A percentile compares a stretch with the other conserved stretches of the same genome.
These are phyloP conservation scores for Prosopocoilus inquinatus DNA, from an alignment of 2,888 invertebrate species.

Conservation along the genomic window DNA sequence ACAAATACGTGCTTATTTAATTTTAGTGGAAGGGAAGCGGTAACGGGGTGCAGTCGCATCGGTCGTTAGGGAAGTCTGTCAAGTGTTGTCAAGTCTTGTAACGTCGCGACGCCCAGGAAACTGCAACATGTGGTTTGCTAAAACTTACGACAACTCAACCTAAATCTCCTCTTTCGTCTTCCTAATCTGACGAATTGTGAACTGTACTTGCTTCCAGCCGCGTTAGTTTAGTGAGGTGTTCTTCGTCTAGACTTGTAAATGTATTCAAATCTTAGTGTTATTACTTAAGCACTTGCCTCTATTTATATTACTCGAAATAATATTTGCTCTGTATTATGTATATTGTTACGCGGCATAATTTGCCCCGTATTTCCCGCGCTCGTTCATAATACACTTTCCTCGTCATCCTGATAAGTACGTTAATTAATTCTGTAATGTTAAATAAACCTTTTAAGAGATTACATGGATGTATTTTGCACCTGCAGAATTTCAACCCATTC, in stretches of 20 bases:
- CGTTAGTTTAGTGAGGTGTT: neutral
- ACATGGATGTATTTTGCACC: no score
- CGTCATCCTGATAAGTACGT: no score
- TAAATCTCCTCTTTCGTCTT: constrained; percentile 37
- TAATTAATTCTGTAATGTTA: no score
- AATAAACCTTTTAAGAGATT: no score
- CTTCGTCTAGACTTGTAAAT: constrained; percentile 12
- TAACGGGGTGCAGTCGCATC: constrained; percentile 14
- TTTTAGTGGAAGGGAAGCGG: neutral
- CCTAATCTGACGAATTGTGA: constrained; percentile 37
- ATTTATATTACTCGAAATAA: neutral
- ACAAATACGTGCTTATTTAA: neutral
- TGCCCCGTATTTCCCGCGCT: no score
- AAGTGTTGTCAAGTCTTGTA: constrained; percentile 40
- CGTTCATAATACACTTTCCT: no score
- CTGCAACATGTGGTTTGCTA: constrained; percentile 44
- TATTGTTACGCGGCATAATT: neutral
- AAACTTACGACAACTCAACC: constrained; percentile 39
- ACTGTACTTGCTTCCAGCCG: constrained; percentile 9
- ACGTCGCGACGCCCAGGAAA: constrained; percentile 36
- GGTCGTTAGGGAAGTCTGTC: constrained; percentile 41
- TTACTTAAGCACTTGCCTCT: neutral
- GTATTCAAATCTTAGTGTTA: constrained; percentile 7
- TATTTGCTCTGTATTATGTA: neutral
- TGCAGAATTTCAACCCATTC: no score